Evolutionary conservation across 2,888 invertebrate genomes (phyloP), one percentile per base, ranked within the genome.

Genomic region (Autographa pulchrina): DNA sequence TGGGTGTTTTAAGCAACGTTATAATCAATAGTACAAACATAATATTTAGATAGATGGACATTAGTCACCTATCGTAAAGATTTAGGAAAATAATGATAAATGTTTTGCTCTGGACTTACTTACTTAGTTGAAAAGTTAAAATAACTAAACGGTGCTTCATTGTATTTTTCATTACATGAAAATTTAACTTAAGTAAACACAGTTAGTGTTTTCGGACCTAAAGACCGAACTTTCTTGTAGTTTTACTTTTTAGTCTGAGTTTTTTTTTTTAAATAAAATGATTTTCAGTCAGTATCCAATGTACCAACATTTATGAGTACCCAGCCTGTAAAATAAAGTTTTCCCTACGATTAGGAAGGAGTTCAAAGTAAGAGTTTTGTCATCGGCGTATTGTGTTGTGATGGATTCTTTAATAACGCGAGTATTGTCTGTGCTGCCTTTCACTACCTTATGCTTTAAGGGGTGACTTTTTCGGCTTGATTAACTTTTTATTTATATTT

Each of bases 301-400:
- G 20, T 72, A 0, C 0, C 6, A 20, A 59, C 89, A 64, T 72
- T 73, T 85, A 72, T 77, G 74, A 0, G 74, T 13, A 13, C 1
- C 4, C 20, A 18, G 32, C 64, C 75, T 88, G 87, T 90, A 92
- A 95, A 94, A 94, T 93, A 94, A 95, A 94, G 94, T 95, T 95
- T 95, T 94, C 93, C 92, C 92, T 88, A 82, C 94, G 95, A 94
- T 95, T 94, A 94, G 92, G 89, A 92, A 92, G 85, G 91, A 94
- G 93, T 94, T 94, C 93, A 94, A 94, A 94, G 93, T 91, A 88
- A 90, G 92, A 94, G 92, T 92, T 92, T 92, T 93, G 94, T 92
- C 93, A 93, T 93, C 84, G 90, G 87, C 88, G 90, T 88, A 92
- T 94, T 94, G 94, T 93, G 83, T 77, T 75, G 84, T 77, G 89